Evolutionary conservation across 2,888 invertebrate genomes (phyloP), one percentile per base, ranked within the genome.

Genomic region (Arctia plantaginis): DNA sequence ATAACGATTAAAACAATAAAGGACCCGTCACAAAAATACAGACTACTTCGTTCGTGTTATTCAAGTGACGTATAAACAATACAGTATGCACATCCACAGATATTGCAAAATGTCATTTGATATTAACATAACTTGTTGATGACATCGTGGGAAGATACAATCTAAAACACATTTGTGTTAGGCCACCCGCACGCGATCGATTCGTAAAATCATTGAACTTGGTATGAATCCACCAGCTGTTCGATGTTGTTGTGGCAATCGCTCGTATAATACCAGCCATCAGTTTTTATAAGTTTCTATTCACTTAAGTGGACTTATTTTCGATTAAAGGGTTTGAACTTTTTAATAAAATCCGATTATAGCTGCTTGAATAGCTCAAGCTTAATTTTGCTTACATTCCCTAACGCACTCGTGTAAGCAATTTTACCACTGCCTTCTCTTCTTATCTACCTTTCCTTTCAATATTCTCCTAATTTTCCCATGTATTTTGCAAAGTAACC

Each of bases 81-180:
- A 62, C 44, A 18, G 44, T n/a, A 18, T 15, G n/a, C 62, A 62
- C 59, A 47, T 55, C 64, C 35, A 27, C 27, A 39, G n/a, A 72
- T 72, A 72, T 79, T 80, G 69, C 71, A 67, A 78, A 77, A 78
- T 77, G 74, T 77, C 66, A 71, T 30, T 65, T 66, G 74, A 73
- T 69, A 74, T 69, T 62, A 71, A 7, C 65, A 71, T 75, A 70
- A 30, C 69, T 73, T 41, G 39, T 27, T 72, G 74, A 76, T 76
- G 55, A 20, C 69, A 23, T 62, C 69, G 72, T 76, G 72, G 68
- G 66, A 69, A 71, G n/a, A 51, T 62, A 20, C 13, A 41, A 64
- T 55, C 30, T 62, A 41, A 71, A 35, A n/a, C 35, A 35, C 59
- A 59, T 47, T 44, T 33, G 47, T 27, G 33, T 70, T 33, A 44